Base-by-base conservation (phyloP, 2,113 vertebrate species). In the Otocyon megalotis region DNA sequence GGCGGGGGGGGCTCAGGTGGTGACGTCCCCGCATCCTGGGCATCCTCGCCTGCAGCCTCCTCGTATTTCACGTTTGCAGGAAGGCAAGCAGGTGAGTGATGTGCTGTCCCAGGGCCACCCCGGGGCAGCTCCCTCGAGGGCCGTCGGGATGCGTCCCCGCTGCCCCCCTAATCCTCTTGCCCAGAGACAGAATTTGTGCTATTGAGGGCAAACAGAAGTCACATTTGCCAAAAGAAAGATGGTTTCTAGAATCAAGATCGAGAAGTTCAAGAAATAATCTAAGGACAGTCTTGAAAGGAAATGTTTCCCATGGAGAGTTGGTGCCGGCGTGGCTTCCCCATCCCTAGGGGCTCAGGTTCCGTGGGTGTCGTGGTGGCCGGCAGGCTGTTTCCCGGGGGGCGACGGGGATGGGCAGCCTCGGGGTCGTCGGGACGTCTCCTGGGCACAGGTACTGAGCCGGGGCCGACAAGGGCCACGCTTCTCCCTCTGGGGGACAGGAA, bases 321-420 rank as follows among this genome's bases (percentile, higher is more conserved):
- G 6, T 5, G 43, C 43, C 43, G 5, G 43, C 43, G 43, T 43
- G 43, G 43, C 43, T 43, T 6, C 6, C 43, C 14, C 0, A 4
- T 69, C 16, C 8, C 28, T n/a, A 6, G 19, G 65, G 43, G n/a
- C n/a, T 26, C 8, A 0, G 28, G 1, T 6, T 72, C 90, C 5
- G 16, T 30, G 84, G 1, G 5, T 10, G 58, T 5, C 19, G 0
- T 1, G 11, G 4, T 2, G 54, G 28, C 43, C 1, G 8, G 4
- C 19, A 7, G 65, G 13, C 26, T 69, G 26, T 77, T 7, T 7
- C 43, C 43, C 6, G 43, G 43, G 43, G 43, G 43, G 43, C 1
- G 43, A 43, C 43, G 43, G 43, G 43, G 8, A 8, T 43, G 43
- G 43, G 43, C 43, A 43, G 43, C 43, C 43, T 43, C 7, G 43